Base-by-base conservation (phyloP, 2,888 invertebrate species). In the Leptopilina syphax region DNA sequence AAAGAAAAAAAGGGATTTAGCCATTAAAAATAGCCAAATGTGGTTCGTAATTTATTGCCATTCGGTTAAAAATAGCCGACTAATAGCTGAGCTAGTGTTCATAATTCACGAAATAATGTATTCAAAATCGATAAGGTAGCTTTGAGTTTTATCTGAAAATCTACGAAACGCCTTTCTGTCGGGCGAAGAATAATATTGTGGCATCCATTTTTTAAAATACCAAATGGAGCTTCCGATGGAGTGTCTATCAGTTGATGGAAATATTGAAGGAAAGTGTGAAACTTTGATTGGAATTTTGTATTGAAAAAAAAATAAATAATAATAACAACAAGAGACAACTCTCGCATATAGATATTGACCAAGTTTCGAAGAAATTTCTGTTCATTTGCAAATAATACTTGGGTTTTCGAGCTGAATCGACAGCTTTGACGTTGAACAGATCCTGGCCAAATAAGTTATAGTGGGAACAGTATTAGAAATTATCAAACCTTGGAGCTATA, bases 91-190 rank as follows among this genome's bases (percentile, higher is more conserved):
- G 24, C 50, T 24, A 12, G 13, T 70, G 50, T 13, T 54, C 10
- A 54, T n/a, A 70, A 24, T 70, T 54, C 50, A 54, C 10, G 13
- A 70, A 70, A 54, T 70, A 70, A 70, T 70, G 27, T 70, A 70
- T 54, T 70, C 50, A 5, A 50, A 54, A 70, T 70, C 50, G 70
- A 70, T 70, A 24, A 27, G 18, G 10, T 57, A 8, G 4, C n/a
- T 34, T 34, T 34, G 34, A 34, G 34, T 34, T 73, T 54, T n/a
- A 57, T 73, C 57, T 73, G 8, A 34, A 57, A 57, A 57, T 73
- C 73, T 57, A 57, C 13, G 50, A 57, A 57, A 3, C 34, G 57
- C 13, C 54, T n/a, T 47, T 73, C 50, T 27, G 13, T n/a, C n/a
- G 13, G 73, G 57, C 34, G 34, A 57, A 57, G 57, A 73, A 57